Base-by-base conservation (phyloP, 2,113 vertebrate genomes). In the rat (Rattus norvegicus) region DNA sequence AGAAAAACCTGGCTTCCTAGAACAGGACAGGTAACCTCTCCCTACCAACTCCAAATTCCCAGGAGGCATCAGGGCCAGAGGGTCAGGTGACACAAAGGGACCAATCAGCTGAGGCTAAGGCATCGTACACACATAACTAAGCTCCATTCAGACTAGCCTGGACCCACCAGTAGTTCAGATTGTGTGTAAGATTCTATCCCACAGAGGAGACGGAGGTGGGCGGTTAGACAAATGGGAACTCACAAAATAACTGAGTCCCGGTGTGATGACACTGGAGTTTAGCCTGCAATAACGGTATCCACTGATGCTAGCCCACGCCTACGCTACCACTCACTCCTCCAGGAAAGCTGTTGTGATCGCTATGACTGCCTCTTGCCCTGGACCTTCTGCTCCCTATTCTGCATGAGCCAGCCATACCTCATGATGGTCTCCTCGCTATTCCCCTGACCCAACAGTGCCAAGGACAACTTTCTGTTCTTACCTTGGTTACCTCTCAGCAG, bases 341-440 rank as follows among this genome's bases (percentile, higher is more conserved):
- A 69, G 59, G 26, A 0, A 73, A 67, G 49, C 47, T 63, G 59
- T 47, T 13, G 39, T 28, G 9, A 7, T 7, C 73, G 16, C n/a
- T 12, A 2, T 39, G 4, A 1, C 70, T 33, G 43, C 76, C 2
- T 47, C 76, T 24, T 22, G 30, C n/a, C 17, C 7, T 43, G n/a
- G n/a, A 2, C 22, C 83, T 17, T 4, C 90, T 89, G n/a, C 59
- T 63, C 5, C 3, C 65, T 10, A 28, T 36, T 19, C 65, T 67
- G 9, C 1, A 3, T 9, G 39, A 39, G 65, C 17, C 13, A 56
- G 11, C 16, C 73, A 14, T 22, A 2, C 4, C 49, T 20, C 2
- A 49, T 7, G 1, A 0, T 2, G 7, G 5, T 26, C 1, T 24
- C 26, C 2, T 76, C 56, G 5, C 0, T 12, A 16, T 1, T 26